Conservation (phyloP, 1,140 invertebrate species). For the Holotrichia oblita region DNA sequence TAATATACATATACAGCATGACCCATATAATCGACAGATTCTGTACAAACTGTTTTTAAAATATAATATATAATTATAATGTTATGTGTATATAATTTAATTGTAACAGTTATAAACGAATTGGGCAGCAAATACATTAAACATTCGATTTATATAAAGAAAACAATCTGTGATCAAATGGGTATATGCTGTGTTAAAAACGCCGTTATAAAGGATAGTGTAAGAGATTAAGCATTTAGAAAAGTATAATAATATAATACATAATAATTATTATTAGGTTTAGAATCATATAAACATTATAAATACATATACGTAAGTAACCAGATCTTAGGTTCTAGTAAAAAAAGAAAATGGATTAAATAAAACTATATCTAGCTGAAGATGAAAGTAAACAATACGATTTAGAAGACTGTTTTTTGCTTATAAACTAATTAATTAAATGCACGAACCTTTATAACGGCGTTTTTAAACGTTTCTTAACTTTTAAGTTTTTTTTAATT, state of each 20-base stretch:
- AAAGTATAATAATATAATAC: conserved; percentile 40
- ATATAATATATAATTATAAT: conserved; percentile 18
- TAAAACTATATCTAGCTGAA: conserved; percentile 38
- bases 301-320: conserved; percentile 46
- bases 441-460: conserved; percentile 56
- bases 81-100: conserved; percentile 31
- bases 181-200: conserved; percentile 38
- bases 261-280: conserved; percentile 33
- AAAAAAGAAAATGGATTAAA: neutral
- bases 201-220: conserved; percentile 44
- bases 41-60: conserved; percentile 32
- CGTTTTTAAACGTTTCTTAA: conserved; percentile 47
- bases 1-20: conserved; percentile 37
- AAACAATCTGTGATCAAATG: conserved; percentile 37
- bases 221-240: conserved; percentile 42
- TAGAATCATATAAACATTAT: conserved; percentile 40
- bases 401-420: conserved; percentile 58
- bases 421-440: conserved; percentile 49
- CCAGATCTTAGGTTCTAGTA: conserved; percentile 38
- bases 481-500: conserved; percentile 54
- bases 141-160: conserved; percentile 30
- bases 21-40: conserved; percentile 37
- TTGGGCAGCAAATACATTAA: conserved; percentile 32
- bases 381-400: conserved; percentile 46
- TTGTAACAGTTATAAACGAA: conserved; percentile 30